Evolutionary conservation across 2,888 invertebrate genomes (phyloP).

Genomic region (Xestia sexstrigata): DNA sequence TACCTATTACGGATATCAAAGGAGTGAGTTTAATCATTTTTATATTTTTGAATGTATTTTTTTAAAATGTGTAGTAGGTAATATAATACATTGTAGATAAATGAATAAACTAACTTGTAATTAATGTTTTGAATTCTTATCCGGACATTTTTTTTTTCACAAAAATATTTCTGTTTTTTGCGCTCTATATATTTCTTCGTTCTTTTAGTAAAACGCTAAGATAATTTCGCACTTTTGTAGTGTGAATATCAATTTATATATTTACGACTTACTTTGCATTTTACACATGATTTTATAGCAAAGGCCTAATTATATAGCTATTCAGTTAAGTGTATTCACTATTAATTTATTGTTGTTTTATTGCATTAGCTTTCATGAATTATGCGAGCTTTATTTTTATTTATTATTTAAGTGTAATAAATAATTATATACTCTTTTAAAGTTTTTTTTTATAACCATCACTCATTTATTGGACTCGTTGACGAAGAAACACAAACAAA

Average conservation of each 20-base stretch:
- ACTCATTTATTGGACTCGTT: background rate
- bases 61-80: too few relatives aligned
- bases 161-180: background rate
- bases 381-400: background rate
- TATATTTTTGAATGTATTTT: too few relatives aligned
- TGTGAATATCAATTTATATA: slow-evolving; percentile 28
- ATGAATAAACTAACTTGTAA: too few relatives aligned
- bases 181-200: slow-evolving; percentile 30
- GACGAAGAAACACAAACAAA: background rate
- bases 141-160: background rate
- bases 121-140: background rate
- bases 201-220: background rate
- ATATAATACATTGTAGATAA: too few relatives aligned
- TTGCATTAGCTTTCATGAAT: slow-evolving; percentile 19
- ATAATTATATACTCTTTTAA: background rate
- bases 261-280: slow-evolving; percentile 54
- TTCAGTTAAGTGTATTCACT: slow-evolving; percentile 39
- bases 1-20: background rate
- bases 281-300: slow-evolving; percentile 45
- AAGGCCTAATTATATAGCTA: slow-evolving; percentile 38
- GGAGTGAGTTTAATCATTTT: background rate
- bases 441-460: background rate
- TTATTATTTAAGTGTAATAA: background rate
- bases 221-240: slow-evolving; percentile 23
- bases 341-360: slow-evolving; percentile 34